Conservation (phyloP, 2,113 vertebrate species). For the Pleuronectes platessa region DNA sequence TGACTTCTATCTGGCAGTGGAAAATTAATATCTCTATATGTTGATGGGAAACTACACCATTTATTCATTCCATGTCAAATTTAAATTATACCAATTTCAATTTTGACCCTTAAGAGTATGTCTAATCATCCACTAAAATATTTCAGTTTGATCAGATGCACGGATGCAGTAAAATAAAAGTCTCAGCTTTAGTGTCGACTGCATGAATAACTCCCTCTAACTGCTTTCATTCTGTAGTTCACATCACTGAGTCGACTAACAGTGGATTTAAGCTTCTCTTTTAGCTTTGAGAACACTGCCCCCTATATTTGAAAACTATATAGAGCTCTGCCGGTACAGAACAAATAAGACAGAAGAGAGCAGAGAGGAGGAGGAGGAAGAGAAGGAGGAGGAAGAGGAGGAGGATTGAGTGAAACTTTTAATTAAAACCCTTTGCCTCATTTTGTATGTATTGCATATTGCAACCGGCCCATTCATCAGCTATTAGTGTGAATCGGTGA, state of each 20-base stretch:
- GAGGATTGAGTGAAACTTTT: constrained; percentile 40
- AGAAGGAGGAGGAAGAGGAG: background rate
- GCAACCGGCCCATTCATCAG: constrained; percentile 60
- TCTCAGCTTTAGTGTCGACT: no score
- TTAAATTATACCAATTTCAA: background rate
- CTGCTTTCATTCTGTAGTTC: background rate
- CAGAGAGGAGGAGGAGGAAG: constrained; percentile 1
- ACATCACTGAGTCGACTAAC: constrained; percentile 1
- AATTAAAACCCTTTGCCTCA: constrained; percentile 32
- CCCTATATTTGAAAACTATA: constrained; percentile 71
- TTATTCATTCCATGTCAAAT: background rate
- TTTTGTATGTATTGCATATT: constrained; percentile 54
- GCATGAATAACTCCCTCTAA: background rate
- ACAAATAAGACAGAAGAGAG: constrained; percentile 29
- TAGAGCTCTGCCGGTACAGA: background rate
- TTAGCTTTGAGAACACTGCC: constrained; percentile 80
- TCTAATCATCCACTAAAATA: background rate
- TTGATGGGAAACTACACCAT: no score
- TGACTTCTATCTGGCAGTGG: no score
- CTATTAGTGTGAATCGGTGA: constrained; percentile 71
- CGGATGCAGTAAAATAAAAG: background rate
- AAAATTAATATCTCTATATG: no score
- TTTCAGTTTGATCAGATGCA: background rate
- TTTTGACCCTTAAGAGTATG: background rate
- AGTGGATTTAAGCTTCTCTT: constrained; percentile 5